Evolutionary conservation across 2,888 invertebrate genomes (phyloP), one percentile per base, ranked within the genome.

Genomic region (Hypercompe scribonia): DNA sequence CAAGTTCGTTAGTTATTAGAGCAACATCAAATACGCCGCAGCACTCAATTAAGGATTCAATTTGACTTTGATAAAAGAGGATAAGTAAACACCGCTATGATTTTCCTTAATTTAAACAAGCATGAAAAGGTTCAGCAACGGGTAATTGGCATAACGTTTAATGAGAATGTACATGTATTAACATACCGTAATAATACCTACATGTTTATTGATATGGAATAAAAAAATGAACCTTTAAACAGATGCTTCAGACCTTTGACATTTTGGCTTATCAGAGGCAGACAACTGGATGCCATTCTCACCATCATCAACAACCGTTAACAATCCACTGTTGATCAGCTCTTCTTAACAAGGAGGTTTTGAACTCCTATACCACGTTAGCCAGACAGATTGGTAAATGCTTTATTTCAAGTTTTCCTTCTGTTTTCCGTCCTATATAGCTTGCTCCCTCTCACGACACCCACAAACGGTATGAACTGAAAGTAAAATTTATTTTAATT

Each of bases 121-220:
- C 39, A 39, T 31, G 64, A 68, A 68, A 72, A 54, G 72, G 64
- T 63, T 54, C 13, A 64, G 50, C 15, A 21, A 31, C 28, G 33
- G 34, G 34, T 64, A 72, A 72, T 72, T 64, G 72, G 72, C 64
- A 64, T 64, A 68, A 67, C 64, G 66, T 72, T 65, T 73, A 78
- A 80, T 78, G 71, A 78, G 75, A 61, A 81, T 34, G 58, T 81
- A 65, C 54, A 70, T 42, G 71, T 73, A 75, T 78, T 71, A 67
- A 67, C 71, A 66, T 63, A 31, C 46, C 50, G 63, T 68, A 68
- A 64, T 72, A 65, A 61, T 74, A 64, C 65, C 31, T 63, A 33
- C 71, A 65, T 73, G 68, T 79, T 78, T 73, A 66, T 79, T 76
- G 70, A 42, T 34, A 33, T 18, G 15, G 65, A 71, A 33, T 63